Percentiles rank a stretch among this genome's conserved stretches.
These are phyloP conservation scores for Caenorhabditis imperialis DNA, from an alignment of 2,888 invertebrate species.

Conservation along the genomic window DNA sequence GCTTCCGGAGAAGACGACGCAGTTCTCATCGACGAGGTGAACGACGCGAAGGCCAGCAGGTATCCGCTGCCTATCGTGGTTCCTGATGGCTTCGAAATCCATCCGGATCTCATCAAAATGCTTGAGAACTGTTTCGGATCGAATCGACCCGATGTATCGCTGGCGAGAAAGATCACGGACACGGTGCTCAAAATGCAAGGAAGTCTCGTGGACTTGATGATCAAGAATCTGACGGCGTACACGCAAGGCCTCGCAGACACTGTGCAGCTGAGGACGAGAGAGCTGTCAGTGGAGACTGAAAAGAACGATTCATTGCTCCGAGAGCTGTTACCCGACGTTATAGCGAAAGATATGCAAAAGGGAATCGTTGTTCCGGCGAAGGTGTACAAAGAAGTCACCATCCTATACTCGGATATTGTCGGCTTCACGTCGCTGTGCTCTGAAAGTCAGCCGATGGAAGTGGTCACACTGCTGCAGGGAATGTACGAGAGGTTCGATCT, in stretches of 20 bases:
- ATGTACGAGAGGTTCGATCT: constrained; percentile 74
- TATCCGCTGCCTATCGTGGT: constrained; percentile 50
- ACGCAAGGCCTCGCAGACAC: constrained; percentile 69
- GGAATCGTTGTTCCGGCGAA: constrained; percentile 66
- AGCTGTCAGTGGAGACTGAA: constrained; percentile 69
- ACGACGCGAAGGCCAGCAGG: constrained; percentile 64
- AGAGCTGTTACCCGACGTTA: constrained; percentile 72
- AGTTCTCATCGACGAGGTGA: constrained; percentile 66
- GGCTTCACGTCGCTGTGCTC: constrained; percentile 77
- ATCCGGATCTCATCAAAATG: constrained; percentile 25
- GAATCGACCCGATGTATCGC: constrained; percentile 65
- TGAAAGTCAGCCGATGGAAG: constrained; percentile 75
- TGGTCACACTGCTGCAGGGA: constrained; percentile 72
- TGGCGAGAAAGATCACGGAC: constrained; percentile 75
- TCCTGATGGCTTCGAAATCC: constrained; percentile 45
- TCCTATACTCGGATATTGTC: constrained; percentile 77
- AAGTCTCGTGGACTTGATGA: constrained; percentile 75
- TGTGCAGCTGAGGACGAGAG: constrained; percentile 68
- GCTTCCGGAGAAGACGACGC: constrained; percentile 64
- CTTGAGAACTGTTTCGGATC: constrained; percentile 51
- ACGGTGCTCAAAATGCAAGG: constrained; percentile 76
- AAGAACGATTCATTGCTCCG: constrained; percentile 68
- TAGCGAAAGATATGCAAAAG: constrained; percentile 70
- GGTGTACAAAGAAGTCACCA: constrained; percentile 70
- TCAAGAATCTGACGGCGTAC: constrained; percentile 72